These are phyloP conservation scores for Sminthurides aquaticus DNA, from an alignment of 2,888 invertebrate genomes.

Conservation along the genomic window DNA sequence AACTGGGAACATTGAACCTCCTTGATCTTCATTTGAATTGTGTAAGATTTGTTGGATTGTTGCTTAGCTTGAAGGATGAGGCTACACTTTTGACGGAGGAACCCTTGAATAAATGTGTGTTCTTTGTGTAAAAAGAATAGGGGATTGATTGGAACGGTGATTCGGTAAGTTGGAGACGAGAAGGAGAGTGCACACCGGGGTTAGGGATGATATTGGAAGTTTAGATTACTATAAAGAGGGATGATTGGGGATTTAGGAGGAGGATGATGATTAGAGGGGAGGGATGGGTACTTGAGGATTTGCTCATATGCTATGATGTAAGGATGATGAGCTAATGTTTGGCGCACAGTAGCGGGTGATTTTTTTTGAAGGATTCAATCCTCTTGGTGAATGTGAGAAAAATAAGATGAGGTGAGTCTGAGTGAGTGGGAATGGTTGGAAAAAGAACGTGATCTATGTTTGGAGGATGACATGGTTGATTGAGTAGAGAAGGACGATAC, in stretches of 20 bases:
- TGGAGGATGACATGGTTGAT: constrained; percentile 39
- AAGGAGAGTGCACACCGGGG: not conserved
- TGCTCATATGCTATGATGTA: no score
- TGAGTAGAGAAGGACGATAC: no score
- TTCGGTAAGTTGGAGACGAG: not conserved
- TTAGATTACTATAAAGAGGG: not conserved
- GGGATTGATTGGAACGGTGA: not conserved
- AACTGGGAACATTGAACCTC: not conserved
- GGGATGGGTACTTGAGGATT: no score
- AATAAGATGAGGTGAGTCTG: not conserved
- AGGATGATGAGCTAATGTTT: no score
- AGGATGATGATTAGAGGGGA: no score
- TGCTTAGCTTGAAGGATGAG: not conserved
- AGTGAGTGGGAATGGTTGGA: no score
- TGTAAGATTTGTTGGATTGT: not conserved
- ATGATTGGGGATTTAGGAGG: no score
- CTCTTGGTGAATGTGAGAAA: not conserved
- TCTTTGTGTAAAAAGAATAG: not conserved
- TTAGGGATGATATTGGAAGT: not conserved
- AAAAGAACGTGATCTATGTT: not conserved
- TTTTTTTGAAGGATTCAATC: no score
- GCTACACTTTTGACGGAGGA: no score
- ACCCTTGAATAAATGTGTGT: no score
- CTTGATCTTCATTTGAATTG: not conserved
- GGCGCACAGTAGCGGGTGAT: no score